Conservation (phyloP, 2,797 vertebrate species). For the Rhadinocentrus ornatus region DNA sequence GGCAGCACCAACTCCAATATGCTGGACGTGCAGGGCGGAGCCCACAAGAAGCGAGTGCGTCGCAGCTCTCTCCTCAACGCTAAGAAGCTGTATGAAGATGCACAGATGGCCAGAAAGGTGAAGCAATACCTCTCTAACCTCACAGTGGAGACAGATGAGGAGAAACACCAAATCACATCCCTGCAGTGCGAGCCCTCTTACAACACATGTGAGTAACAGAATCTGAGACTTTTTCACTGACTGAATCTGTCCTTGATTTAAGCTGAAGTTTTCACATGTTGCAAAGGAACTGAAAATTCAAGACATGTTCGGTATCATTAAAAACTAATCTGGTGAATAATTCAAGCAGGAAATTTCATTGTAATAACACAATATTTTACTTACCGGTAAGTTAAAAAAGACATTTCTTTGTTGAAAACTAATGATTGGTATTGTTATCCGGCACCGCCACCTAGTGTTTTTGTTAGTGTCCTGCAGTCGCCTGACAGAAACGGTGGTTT, state of each 20-base stretch:
- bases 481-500: not conserved
- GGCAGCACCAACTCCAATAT: constrained; percentile 98
- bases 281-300: no score
- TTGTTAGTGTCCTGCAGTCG: not conserved
- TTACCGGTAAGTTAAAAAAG: no score
- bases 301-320: not conserved
- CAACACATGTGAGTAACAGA: constrained; percentile 78
- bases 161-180: constrained; percentile 92
- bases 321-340: not conserved
- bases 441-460: constrained; percentile 63
- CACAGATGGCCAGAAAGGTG: constrained; percentile 97
- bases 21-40: constrained; percentile 93
- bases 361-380: not conserved
- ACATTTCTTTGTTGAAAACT: not conserved
- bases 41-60: constrained; percentile 93
- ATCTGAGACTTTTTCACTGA: not conserved
- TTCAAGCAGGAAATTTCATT: not conserved
- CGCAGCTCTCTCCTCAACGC: constrained; percentile 96
- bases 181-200: constrained; percentile 94
- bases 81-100: constrained; percentile 97
- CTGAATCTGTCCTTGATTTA: no score
- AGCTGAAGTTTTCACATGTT: not conserved
- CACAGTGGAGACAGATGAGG: constrained; percentile 91
- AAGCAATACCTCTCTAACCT: constrained; percentile 96
- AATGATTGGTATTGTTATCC: not conserved